A percentile compares a stretch with the other conserved stretches of the same genome.
phyloP scores from a whole-genome alignment of 2,797 vertebrate genomes.

The Sebastolobus altivelis region DNA sequence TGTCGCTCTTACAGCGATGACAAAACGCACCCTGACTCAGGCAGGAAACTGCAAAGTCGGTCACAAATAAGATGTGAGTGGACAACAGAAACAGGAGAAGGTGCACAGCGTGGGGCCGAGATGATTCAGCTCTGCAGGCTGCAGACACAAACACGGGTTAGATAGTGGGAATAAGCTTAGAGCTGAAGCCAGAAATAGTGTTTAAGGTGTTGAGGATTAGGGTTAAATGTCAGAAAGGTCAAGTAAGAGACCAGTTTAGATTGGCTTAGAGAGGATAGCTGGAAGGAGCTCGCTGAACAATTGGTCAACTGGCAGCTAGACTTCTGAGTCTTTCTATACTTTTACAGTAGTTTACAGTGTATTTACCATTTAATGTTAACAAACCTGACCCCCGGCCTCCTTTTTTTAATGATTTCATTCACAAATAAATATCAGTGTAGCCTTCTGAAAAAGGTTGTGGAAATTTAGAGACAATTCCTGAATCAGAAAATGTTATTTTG shows the following conservation, averaged over 20 bases:
- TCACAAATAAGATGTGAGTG: constrained; percentile 54
- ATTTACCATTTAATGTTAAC: not conserved
- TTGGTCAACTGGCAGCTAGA: constrained; percentile 37
- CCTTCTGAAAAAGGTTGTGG: not conserved
- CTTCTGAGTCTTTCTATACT: not conserved
- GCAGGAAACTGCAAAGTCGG: constrained; percentile 68
- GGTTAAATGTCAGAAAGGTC: constrained; percentile 83
- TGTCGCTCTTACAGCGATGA: constrained; percentile 46
- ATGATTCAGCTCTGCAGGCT: constrained; percentile 67
- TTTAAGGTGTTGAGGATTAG: constrained; percentile 80
- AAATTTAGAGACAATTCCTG: not conserved
- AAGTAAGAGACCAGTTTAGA: constrained; percentile 75
- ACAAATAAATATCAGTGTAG: not conserved
- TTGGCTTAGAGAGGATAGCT: constrained; percentile 69
- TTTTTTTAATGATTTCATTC: not conserved
- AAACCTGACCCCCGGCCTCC: not conserved
- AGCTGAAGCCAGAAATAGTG: constrained; percentile 74
- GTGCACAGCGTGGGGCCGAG: constrained; percentile 36
- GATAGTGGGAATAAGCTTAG: constrained; percentile 73
- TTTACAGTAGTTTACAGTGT: not conserved
- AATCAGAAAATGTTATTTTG: not conserved
- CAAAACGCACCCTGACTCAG: constrained; percentile 61
- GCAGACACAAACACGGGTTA: constrained; percentile 56
- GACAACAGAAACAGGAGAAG: constrained; percentile 50
- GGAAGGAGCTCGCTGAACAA: constrained; percentile 37